Conservation (phyloP, 2,113 vertebrate species). For the Columba livia region DNA sequence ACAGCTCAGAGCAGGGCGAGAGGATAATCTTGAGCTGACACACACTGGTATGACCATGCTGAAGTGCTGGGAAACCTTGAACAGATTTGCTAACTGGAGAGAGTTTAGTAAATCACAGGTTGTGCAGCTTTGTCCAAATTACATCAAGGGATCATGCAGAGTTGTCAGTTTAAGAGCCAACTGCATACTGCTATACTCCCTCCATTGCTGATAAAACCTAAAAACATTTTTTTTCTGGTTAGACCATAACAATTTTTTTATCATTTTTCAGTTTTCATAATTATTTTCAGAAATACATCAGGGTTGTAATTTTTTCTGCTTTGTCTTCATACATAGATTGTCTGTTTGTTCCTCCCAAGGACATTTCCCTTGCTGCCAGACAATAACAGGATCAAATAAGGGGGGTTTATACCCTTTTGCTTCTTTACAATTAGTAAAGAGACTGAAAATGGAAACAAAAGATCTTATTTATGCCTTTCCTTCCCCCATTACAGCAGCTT, state of each 20-base stretch:
- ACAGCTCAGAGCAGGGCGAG: background rate
- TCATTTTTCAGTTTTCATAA: conserved; percentile 31
- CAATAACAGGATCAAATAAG: conserved; percentile 18
- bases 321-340: conserved; percentile 1
- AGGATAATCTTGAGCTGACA: background rate
- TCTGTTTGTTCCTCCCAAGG: conserved; percentile 55
- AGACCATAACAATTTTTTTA: background rate
- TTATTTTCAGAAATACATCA: conserved; percentile 15
- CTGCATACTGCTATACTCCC: background rate
- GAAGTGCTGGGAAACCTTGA: background rate
- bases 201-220: background rate
- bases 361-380: conserved; percentile 14
- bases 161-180: background rate
- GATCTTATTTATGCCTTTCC: background rate
- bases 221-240: background rate
- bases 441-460: conserved; percentile 38
- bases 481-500: background rate
- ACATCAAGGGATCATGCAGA: background rate
- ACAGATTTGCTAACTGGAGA: background rate
- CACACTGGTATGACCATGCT: background rate
- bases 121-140: conserved; percentile 32
- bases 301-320: conserved; percentile 4
- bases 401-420: background rate
- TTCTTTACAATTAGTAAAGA: conserved; percentile 18
- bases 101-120: conserved; percentile 45